Percentiles rank a stretch among this genome's conserved stretches.
Evolutionary conservation across 2,888 invertebrate genomes (phyloP).

Genomic region (Dynastes grantii): DNA sequence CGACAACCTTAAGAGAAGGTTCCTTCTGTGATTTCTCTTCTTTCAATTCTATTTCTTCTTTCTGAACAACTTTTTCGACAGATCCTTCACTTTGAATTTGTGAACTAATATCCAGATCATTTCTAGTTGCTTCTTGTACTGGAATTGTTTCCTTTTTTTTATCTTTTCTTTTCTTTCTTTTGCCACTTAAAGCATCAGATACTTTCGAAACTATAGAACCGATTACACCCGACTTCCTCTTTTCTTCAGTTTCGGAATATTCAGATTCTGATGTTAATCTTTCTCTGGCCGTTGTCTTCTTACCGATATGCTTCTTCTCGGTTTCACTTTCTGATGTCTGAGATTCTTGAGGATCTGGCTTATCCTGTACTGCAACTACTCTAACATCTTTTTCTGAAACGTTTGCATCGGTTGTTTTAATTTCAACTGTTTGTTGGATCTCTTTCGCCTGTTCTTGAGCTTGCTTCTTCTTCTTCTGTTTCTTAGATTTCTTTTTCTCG

Average conservation of each 20-base stretch:
- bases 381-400: neutral
- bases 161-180: slow-evolving; percentile 45
- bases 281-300: slow-evolving; percentile 48
- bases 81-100: neutral
- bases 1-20: too few species aligned
- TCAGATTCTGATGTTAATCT: slow-evolving; percentile 52
- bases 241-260: slow-evolving; percentile 49
- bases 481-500: slow-evolving; percentile 57
- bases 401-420: slow-evolving; percentile 1
- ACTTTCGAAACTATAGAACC: slow-evolving; percentile 50
- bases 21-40: slow-evolving; percentile 60
- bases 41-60: slow-evolving; percentile 36
- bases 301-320: slow-evolving; percentile 32
- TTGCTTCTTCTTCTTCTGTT: slow-evolving; percentile 54
- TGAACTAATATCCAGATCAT: neutral
- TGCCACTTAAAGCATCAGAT: slow-evolving; percentile 48
- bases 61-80: slow-evolving; percentile 8
- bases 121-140: neutral
- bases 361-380: neutral
- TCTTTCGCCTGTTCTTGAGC: slow-evolving; percentile 43
- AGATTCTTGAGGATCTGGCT: slow-evolving; percentile 15
- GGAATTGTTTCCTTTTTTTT: slow-evolving; percentile 23
- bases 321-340: slow-evolving; percentile 44
- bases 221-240: slow-evolving; percentile 53
- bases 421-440: neutral